Conservation (phyloP, 2,797 vertebrate species). For the Sebastes variabilis region DNA sequence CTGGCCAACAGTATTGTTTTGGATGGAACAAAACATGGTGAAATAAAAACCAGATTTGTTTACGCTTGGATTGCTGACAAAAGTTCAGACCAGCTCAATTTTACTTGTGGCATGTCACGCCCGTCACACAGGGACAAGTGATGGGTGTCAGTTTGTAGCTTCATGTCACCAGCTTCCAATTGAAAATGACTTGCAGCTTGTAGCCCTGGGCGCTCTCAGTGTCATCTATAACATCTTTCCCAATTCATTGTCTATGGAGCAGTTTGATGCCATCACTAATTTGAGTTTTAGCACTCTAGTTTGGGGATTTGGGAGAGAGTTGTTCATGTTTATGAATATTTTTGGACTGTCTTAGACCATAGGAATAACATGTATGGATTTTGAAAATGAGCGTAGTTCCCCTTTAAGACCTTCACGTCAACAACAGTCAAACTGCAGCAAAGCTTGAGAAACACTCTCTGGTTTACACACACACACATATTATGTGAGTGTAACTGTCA, state of each 20-base stretch:
- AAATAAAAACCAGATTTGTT: no score
- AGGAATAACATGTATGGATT: background rate
- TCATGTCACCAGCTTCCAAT: no score
- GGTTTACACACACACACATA: background rate
- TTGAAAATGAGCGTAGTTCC: background rate
- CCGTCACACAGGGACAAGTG: no score
- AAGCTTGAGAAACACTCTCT: background rate
- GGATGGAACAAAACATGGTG: no score
- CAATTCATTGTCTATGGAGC: background rate
- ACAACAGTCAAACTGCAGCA: background rate
- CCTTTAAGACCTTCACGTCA: background rate
- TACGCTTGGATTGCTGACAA: no score
- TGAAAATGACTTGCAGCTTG: no score
- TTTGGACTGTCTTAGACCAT: background rate
- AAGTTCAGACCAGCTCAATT: no score
- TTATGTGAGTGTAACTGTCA: slow-evolving; percentile 34
- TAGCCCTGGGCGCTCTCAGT: no score
- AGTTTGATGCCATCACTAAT: background rate
- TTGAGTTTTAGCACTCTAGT: background rate
- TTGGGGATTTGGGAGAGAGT: background rate
- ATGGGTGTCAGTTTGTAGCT: no score
- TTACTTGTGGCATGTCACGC: no score
- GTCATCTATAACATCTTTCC: background rate
- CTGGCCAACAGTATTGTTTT: no score
- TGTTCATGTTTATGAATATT: background rate